These are phyloP conservation scores for Dolichopus griseipennis DNA, from an alignment of 2,888 invertebrate genomes.

Conservation along the genomic window DNA sequence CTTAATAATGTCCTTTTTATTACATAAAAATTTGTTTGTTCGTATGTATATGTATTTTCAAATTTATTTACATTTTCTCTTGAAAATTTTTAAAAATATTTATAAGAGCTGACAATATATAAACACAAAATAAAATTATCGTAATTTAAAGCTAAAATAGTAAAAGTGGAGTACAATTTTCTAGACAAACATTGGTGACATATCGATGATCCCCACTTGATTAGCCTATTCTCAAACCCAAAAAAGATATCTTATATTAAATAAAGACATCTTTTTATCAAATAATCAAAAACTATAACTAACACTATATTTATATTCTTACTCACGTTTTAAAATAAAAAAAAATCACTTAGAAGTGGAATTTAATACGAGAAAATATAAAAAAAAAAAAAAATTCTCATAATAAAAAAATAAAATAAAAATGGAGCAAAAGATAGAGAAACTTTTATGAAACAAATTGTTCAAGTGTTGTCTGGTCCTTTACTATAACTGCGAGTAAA, in stretches of 20 bases:
- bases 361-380: neutral
- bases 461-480: neutral
- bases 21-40: too few species aligned
- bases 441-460: neutral
- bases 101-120: too few species aligned
- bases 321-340: neutral
- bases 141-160: too few species aligned
- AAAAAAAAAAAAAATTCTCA: neutral
- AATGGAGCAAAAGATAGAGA: too few species aligned
- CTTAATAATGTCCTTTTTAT: too few species aligned
- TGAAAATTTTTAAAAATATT: too few species aligned
- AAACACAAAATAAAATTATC: too few species aligned
- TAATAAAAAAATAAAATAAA: neutral
- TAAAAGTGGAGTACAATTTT: neutral
- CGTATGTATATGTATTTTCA: too few species aligned
- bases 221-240: neutral
- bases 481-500: neutral
- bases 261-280: neutral
- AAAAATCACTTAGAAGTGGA: neutral
- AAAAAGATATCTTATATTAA: neutral
- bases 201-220: conserved; percentile 6
- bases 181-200: neutral
- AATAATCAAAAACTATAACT: neutral
- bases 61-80: too few species aligned
- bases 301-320: neutral